These are phyloP conservation scores for Manis javanica DNA, from an alignment of 2,797 vertebrate genomes.

Conservation along the genomic window DNA sequence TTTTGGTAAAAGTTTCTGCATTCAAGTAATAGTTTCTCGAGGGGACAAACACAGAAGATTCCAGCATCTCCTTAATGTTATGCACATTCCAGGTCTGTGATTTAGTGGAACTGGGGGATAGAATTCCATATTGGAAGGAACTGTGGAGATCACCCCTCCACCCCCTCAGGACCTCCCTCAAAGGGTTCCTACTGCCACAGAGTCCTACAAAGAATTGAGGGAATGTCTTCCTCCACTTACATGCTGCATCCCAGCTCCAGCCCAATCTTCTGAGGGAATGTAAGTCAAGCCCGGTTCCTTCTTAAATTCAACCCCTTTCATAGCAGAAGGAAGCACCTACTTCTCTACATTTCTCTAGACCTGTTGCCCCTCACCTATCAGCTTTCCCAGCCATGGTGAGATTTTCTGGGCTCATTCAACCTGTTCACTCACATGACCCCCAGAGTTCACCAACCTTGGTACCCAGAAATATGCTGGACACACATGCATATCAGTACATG, in stretches of 20 bases:
- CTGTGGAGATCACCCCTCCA: neutral
- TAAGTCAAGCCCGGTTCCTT: neutral
- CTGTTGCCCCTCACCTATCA: neutral
- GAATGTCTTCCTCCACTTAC: neutral
- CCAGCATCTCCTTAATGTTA: neutral
- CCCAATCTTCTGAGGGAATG: neutral
- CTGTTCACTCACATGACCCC: neutral
- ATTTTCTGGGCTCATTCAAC: neutral
- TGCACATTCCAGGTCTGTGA: neutral
- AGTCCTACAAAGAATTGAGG: neutral
- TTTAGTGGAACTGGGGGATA: neutral
- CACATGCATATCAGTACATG: neutral
- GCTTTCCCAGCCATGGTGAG: neutral
- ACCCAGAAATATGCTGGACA: neutral
- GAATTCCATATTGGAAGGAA: neutral
- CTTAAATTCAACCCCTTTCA: neutral
- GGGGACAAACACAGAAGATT: neutral
- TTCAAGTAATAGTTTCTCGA: neutral
- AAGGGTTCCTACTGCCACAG: neutral
- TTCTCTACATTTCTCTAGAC: neutral
- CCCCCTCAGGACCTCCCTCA: neutral
- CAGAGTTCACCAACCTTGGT: neutral
- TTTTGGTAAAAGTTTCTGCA: neutral
- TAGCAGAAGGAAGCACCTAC: neutral
- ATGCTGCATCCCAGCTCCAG: neutral